A percentile compares a stretch with the other conserved stretches of the same genome.
phyloP scores from a whole-genome alignment of 1,140 invertebrate genomes.

The Ceratosolen fusciceps region DNA sequence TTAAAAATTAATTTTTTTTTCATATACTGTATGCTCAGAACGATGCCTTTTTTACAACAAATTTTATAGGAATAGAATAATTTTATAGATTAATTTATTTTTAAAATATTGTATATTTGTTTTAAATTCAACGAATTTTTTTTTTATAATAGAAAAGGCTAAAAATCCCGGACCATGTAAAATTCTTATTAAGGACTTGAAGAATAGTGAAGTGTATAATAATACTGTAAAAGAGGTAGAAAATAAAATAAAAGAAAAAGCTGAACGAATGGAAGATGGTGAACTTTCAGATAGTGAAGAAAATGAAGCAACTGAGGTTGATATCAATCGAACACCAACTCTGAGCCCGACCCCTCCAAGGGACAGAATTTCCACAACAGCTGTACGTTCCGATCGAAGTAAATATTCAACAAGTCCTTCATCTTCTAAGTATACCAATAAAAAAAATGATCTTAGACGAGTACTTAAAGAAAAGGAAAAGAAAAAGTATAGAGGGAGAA shows the following conservation, averaged over 20 bases:
- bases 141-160: conserved; percentile 65
- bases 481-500: conserved; percentile 60
- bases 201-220: conserved; percentile 78
- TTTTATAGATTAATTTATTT: conserved; percentile 45
- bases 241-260: conserved; percentile 76
- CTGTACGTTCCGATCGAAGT: conserved; percentile 51
- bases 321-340: conserved; percentile 69
- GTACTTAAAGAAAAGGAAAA: conserved; percentile 70
- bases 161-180: conserved; percentile 64
- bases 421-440: conserved; percentile 53
- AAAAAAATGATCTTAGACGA: conserved; percentile 68
- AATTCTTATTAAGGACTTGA: conserved; percentile 78
- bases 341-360: conserved; percentile 62
- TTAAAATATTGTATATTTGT: conserved; percentile 34
- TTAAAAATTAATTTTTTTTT: too few species aligned
- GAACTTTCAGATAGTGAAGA: conserved; percentile 75
- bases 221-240: conserved; percentile 78
- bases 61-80: too few species aligned
- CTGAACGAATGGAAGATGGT: conserved; percentile 76
- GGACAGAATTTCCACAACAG: conserved; percentile 48
- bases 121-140: too few species aligned
- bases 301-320: conserved; percentile 71
- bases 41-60: too few species aligned
- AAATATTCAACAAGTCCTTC: conserved; percentile 51
- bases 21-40: too few species aligned